These are phyloP conservation scores for Metopia argyrocephala DNA, from an alignment of 2,888 invertebrate species.

Conservation along the genomic window DNA sequence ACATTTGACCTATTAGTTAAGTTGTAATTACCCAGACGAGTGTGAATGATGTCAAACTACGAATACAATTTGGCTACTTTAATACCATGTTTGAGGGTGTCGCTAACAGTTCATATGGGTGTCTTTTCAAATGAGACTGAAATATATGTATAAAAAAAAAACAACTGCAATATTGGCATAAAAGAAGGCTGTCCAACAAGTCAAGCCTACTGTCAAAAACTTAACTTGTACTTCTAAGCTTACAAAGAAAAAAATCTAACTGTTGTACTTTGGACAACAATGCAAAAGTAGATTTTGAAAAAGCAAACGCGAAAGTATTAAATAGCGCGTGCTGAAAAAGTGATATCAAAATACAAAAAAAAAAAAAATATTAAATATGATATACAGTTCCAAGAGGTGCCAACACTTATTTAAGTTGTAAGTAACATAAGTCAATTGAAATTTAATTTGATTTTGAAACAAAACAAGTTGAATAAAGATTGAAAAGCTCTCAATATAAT, in stretches of 20 bases:
- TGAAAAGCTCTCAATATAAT: no score
- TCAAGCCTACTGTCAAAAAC: constrained; percentile 63
- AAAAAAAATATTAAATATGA: constrained; percentile 25
- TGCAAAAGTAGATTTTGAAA: not conserved
- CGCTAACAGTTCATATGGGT: constrained; percentile 52
- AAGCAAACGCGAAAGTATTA: not conserved
- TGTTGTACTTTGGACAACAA: constrained; percentile 17
- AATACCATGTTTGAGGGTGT: constrained; percentile 56
- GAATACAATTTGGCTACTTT: constrained; percentile 46
- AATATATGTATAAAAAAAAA: not conserved
- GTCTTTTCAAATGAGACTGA: not conserved
- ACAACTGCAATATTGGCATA: not conserved
- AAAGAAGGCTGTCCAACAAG: constrained; percentile 53
- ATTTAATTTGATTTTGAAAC: not conserved
- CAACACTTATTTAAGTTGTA: constrained; percentile 4
- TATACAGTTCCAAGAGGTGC: constrained; percentile 22
- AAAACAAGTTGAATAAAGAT: not conserved
- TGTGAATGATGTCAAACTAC: constrained; percentile 48
- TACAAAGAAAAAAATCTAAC: constrained; percentile 32
- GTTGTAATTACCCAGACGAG: constrained; percentile 53
- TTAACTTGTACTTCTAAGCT: constrained; percentile 31
- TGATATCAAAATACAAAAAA: constrained; percentile 45
- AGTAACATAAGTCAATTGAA: not conserved
- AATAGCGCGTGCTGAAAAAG: constrained; percentile 53
- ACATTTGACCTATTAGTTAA: constrained; percentile 60